Percentiles rank a stretch among this genome's conserved stretches.
These are phyloP conservation scores for Acleris literana DNA, from an alignment of 2,888 invertebrate species.

Conservation along the genomic window DNA sequence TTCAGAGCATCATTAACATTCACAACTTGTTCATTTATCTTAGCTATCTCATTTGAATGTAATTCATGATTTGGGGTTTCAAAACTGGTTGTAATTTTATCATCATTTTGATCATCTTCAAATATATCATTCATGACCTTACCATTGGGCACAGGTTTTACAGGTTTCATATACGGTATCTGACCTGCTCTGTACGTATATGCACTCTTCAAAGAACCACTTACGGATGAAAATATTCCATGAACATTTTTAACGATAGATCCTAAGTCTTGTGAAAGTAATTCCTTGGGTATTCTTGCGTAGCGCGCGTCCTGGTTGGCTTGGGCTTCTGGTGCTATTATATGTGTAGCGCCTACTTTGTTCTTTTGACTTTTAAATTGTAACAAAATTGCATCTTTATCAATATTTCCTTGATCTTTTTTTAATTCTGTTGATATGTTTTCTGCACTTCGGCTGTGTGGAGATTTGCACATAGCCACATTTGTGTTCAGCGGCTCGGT, in stretches of 20 bases:
- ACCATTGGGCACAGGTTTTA: constrained; percentile 60
- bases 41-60: constrained; percentile 19
- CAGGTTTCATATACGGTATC: constrained; percentile 53
- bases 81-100: constrained; percentile 30
- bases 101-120: constrained; percentile 58
- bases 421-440: constrained; percentile 56
- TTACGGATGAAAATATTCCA: constrained; percentile 76
- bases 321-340: constrained; percentile 57
- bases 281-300: constrained; percentile 66
- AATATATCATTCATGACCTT: constrained; percentile 76
- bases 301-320: constrained; percentile 52
- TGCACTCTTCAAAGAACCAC: constrained; percentile 75
- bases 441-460: constrained; percentile 68
- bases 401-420: constrained; percentile 47
- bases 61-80: constrained; percentile 31
- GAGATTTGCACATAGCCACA: constrained; percentile 48
- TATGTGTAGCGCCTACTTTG: constrained; percentile 64
- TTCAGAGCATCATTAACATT: constrained; percentile 26
- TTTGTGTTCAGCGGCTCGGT: constrained; percentile 50
- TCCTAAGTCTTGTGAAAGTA: constrained; percentile 71
- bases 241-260: constrained; percentile 79
- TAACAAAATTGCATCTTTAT: constrained; percentile 63
- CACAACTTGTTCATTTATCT: constrained; percentile 20
- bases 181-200: constrained; percentile 64
- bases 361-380: constrained; percentile 64